Conservation (phyloP, 2,113 vertebrate species). For the Dasyurus viverrinus region DNA sequence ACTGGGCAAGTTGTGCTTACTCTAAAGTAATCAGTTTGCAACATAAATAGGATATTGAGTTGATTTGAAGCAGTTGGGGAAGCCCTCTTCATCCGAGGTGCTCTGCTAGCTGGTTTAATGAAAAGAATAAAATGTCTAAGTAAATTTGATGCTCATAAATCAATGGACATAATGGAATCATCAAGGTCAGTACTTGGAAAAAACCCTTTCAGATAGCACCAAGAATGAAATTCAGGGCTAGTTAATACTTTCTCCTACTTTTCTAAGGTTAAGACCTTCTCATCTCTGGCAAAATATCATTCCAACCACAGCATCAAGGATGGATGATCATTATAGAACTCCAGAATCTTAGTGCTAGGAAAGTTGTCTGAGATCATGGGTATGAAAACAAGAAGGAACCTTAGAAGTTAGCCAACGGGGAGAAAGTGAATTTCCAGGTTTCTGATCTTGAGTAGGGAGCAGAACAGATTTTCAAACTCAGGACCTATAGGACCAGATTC, state of each 20-base stretch:
- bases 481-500: neutral
- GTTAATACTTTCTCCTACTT: rapidly evolving
- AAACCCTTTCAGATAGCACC: neutral
- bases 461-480: neutral
- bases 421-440: neutral
- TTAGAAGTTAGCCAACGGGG: neutral
- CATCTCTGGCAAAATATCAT: neutral
- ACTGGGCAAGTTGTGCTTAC: neutral
- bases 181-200: neutral
- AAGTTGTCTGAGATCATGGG: neutral
- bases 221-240: neutral
- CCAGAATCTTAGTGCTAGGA: neutral
- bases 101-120: conserved; percentile 25
- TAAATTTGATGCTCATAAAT: conserved; percentile 56
- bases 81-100: conserved; percentile 36
- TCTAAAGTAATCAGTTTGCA: neutral
- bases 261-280: neutral
- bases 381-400: neutral
- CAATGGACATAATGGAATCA: conserved; percentile 2
- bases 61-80: neutral
- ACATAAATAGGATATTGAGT: neutral
- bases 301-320: neutral
- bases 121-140: conserved; percentile 47
- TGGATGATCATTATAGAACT: neutral
- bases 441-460: neutral